Evolutionary conservation across 2,888 invertebrate species (phyloP), one percentile per base, ranked within the genome.

Genomic region (Hemistola chrysoprasaria): DNA sequence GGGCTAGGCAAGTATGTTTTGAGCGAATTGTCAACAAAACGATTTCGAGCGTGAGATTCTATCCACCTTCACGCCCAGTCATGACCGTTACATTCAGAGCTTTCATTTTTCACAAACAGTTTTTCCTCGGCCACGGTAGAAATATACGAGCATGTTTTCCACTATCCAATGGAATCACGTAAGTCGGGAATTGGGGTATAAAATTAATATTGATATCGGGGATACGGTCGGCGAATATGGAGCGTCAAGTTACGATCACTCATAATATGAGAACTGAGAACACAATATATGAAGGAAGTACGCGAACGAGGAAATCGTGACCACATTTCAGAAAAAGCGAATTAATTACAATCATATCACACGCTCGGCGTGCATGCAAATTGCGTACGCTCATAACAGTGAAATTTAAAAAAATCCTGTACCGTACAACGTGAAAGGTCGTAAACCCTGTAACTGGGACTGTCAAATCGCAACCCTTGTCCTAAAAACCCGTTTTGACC

Each of bases 51-150:
- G 46, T 52, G 64, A 61, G 54, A 54, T 56, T 44, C 44, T 37
- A 37, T 39, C 39, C 48, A 29, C 43, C 42, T 35, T 40, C 56
- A 53, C 49, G 65, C 54, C 52, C 45, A 63, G 64, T 69, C 74
- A 69, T 66, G 62, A 61, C 62, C 57, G 58, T 70, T 68, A 63
- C 65, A 66, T 66, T 65, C 65, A 52, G 55, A 47, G 36, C 31
- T 43, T 50, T 45, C 52, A 53, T 58, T 65, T 65, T 67, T 67
- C 65, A 58, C 65, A 50, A 59, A 60, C 53, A 41, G 57, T 59
- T 65, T 40, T 47, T 42, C 25, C 52, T 39, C 39, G 41, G 47
- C 47, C 48, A 50, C 38, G 26, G 40, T 39, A 46, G 48, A 55
- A 60, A 56, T 52, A 42, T 47, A 47, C n/a, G n/a, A n/a, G n/a